A percentile compares a stretch with the other conserved stretches of the same genome.
phyloP scores from a whole-genome alignment of 53 echinoderm and acorn worm species.

The Temnopleurus reevesii region DNA sequence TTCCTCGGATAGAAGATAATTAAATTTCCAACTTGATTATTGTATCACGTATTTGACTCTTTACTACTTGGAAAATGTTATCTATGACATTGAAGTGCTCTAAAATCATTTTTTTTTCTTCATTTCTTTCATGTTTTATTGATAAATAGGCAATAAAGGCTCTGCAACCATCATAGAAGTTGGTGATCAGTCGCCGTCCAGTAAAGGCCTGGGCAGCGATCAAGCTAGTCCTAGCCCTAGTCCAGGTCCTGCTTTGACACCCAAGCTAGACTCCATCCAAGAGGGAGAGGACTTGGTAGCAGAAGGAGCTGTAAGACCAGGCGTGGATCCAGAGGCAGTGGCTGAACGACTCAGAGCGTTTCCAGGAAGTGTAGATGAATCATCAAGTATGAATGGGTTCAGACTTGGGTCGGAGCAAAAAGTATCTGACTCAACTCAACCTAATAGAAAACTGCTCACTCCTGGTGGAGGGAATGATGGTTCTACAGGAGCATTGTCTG shows the following conservation, averaged over 20 bases:
- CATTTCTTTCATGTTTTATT: background rate
- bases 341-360: background rate
- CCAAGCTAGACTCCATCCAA: background rate
- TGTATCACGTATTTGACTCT: no score
- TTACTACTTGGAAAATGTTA: no score
- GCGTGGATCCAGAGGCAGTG: background rate
- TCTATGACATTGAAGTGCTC: no score
- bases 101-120: background rate
- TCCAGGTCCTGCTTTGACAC: background rate
- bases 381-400: background rate
- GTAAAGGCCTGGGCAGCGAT: background rate
- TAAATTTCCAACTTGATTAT: no score
- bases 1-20: no score
- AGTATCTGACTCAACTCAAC: background rate
- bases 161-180: background rate
- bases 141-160: constrained; percentile 14
- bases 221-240: background rate
- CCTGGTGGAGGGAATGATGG: background rate
- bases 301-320: background rate
- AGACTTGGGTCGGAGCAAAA: background rate
- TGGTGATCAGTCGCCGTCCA: background rate
- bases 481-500: background rate
- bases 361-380: background rate
- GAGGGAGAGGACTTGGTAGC: background rate
- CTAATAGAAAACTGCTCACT: background rate